Base-by-base conservation (phyloP, 2,888 invertebrate genomes). In the Drosophila diplacantha region DNA sequence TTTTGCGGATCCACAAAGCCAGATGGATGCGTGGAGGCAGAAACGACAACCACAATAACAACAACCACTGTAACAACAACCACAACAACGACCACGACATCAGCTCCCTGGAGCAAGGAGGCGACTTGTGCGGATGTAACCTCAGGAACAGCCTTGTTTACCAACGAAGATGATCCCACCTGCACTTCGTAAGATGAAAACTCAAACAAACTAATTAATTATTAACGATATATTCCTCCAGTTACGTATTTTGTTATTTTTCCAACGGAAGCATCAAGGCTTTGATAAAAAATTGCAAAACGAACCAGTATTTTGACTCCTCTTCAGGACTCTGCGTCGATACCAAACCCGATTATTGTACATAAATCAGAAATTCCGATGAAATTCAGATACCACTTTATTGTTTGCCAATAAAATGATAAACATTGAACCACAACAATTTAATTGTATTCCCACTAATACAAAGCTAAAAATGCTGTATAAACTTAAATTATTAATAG, bases 331-430 rank as follows among this genome's bases (percentile, higher is more conserved):
- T 0, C 0, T 80, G 77, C 32, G 5, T 0, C 2, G 3, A 7
- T 3, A 14, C 6, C 0, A 52, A 80, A 29, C 74, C 72, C n/a
- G 44, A 32, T 20, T 11, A 12, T 32, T 75, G 69, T 47, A 51
- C 46, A n/a, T 69, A 46, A 44, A 29, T 4, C 18, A 7, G 18
- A 44, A 44, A 29, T 8, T 26, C 16, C 26, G 12, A 12, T 2
- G 3, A 26, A 62, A 16, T 32, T 16, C n/a, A 3, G 16, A 12
- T 7, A 18, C 4, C 12, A 12, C 43, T 3, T 44, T 14, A 44
- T 18, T 29, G 16, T 4, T 18, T 29, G 7, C 18, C 51, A 51
- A 53, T 51, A 53, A 53, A 50, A 34, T 4, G 7, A 14, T 8
- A 18, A 20, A 3, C 8, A n/a, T 24, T 26, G n/a, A 53, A 34